A percentile compares a stretch with the other conserved stretches of the same genome.
These are phyloP conservation scores for Harpegnathos saltator DNA, from an alignment of 1,140 invertebrate species.

Conservation along the genomic window DNA sequence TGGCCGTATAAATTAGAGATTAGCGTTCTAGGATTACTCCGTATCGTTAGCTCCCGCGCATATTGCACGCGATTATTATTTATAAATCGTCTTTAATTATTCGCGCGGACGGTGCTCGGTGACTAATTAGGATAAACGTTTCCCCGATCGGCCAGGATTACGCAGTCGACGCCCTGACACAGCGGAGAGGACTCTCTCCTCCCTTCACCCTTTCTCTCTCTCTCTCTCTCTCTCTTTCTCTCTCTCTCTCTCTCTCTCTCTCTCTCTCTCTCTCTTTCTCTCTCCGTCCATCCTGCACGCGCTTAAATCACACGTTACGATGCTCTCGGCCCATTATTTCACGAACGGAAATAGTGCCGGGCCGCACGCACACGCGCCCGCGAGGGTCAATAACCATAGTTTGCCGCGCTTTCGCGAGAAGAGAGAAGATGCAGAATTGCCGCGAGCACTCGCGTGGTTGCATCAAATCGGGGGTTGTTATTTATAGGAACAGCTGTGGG, in stretches of 20 bases:
- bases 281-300: conserved; percentile 40
- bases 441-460: conserved; percentile 75
- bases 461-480: conserved; percentile 83
- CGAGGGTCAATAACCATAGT: conserved; percentile 84
- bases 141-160: background rate
- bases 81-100: background rate
- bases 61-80: too few species aligned
- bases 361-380: conserved; percentile 65
- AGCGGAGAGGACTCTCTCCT: conserved; percentile 12
- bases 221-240: background rate
- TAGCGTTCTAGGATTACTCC: too few species aligned
- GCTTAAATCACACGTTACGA: conserved; percentile 65
- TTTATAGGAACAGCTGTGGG: conserved; percentile 83
- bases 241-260: too few species aligned
- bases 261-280: too few species aligned
- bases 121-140: background rate
- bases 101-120: background rate
- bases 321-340: conserved; percentile 65
- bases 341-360: conserved; percentile 70
- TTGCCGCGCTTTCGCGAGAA: conserved; percentile 75
- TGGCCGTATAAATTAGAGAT: too few species aligned
- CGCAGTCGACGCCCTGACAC: conserved; percentile 9
- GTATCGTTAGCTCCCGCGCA: too few species aligned
- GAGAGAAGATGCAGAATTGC: conserved; percentile 79
- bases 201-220: too few species aligned